Evolutionary conservation across 1,140 invertebrate species (phyloP).

Genomic region (Drusus annulatus): DNA sequence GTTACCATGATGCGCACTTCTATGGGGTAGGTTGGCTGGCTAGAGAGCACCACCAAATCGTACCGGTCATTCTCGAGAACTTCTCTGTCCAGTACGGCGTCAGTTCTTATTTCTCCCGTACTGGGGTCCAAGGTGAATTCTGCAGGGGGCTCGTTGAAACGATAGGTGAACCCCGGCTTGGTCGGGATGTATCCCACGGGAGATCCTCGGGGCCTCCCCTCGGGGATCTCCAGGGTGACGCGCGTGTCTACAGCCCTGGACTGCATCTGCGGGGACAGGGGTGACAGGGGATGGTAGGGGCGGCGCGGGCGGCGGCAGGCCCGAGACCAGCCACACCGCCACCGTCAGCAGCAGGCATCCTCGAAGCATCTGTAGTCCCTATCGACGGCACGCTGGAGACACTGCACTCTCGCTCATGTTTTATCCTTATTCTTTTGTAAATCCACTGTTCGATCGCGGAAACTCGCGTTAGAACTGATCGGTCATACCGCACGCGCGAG

Average conservation of each 20-base stretch:
- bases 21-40: constrained; percentile 93
- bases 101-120: constrained; percentile 87
- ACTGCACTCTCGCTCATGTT: constrained; percentile 40
- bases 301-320: constrained; percentile 61
- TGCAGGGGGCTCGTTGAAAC: constrained; percentile 90
- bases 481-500: constrained; percentile 50
- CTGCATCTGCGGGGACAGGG: constrained; percentile 77
- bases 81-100: constrained; percentile 86
- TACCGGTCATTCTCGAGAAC: constrained; percentile 83
- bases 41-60: constrained; percentile 91
- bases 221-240: constrained; percentile 86
- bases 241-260: constrained; percentile 88
- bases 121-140: constrained; percentile 87
- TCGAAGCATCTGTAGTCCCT: constrained; percentile 63
- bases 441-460: constrained; percentile 22
- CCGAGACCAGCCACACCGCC: constrained; percentile 66
- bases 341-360: constrained; percentile 61
- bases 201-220: constrained; percentile 87
- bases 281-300: constrained; percentile 18
- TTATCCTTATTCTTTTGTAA: neutral
- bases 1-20: constrained; percentile 89
- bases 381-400: constrained; percentile 62
- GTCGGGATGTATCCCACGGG: constrained; percentile 88
- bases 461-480: constrained; percentile 20
- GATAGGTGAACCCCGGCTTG: constrained; percentile 89